phyloP scores from a whole-genome alignment of 2,113 vertebrate genomes.

The Emydocephalus ijimae region DNA sequence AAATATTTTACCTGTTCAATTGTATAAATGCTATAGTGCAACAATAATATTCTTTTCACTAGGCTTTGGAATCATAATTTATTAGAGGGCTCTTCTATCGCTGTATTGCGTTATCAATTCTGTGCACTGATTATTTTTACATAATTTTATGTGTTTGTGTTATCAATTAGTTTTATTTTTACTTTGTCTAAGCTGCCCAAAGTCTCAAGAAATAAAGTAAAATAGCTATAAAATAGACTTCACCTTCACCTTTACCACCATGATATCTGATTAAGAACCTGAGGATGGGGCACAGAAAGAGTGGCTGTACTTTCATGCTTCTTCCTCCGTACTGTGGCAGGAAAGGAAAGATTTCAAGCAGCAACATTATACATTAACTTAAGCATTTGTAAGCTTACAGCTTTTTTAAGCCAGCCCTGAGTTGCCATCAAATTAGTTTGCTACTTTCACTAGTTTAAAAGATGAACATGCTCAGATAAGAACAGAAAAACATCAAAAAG shows the following conservation, averaged over 20 bases:
- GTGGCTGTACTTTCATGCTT: neutral
- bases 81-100: neutral
- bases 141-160: neutral
- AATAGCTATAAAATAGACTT: neutral
- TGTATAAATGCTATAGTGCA: neutral
- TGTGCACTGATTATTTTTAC: neutral
- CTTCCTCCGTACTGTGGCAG: neutral
- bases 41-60: neutral
- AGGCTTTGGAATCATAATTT: neutral
- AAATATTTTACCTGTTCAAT: neutral
- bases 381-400: neutral
- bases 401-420: neutral
- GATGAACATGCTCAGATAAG: constrained; percentile 40
- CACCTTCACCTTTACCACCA: neutral
- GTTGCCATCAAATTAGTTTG: constrained; percentile 34
- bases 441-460: constrained; percentile 47
- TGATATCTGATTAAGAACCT: neutral
- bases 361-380: neutral
- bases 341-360: neutral
- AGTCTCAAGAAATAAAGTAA: neutral
- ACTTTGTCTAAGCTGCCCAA: neutral
- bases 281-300: neutral
- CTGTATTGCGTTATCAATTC: neutral
- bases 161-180: neutral
- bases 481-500: constrained; percentile 55